Conservation (phyloP, 2,113 vertebrate species). For the Hippoglossus stenolepis region DNA sequence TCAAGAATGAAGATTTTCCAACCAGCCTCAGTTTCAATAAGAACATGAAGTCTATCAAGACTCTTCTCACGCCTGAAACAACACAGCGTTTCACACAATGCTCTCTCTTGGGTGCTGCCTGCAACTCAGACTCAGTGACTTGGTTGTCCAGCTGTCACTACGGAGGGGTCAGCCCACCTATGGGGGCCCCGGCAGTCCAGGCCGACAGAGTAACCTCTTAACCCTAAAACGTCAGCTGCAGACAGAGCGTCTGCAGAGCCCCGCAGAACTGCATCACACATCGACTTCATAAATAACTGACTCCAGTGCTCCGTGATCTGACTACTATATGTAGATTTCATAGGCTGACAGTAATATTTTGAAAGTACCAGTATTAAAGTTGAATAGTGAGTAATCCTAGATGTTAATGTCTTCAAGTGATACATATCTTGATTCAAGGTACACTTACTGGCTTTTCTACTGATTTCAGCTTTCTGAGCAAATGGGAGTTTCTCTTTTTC, state of each 20-base stretch:
- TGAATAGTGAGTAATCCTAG: too few relatives aligned
- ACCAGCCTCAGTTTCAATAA: neutral
- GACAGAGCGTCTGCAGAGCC: constrained; percentile 20
- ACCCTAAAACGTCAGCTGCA: constrained; percentile 38
- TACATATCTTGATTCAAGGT: too few relatives aligned
- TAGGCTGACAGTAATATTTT: neutral
- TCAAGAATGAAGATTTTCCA: neutral
- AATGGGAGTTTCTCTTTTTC: too few relatives aligned
- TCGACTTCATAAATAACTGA: neutral
- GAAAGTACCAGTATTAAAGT: neutral
- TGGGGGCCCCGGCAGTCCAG: neutral
- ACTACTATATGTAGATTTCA: neutral
- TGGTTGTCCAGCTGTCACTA: constrained; percentile 57
- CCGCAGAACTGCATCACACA: too few relatives aligned
- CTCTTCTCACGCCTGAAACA: constrained; percentile 33
- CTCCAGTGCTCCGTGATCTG: neutral
- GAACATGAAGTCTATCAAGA: neutral
- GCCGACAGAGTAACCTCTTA: constrained; percentile 35
- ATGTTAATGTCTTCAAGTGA: too few relatives aligned
- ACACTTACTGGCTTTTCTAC: too few relatives aligned
- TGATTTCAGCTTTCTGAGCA: too few relatives aligned
- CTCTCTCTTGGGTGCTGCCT: neutral
- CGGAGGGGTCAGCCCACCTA: constrained; percentile 41
- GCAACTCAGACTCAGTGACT: constrained; percentile 6
- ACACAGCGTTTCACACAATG: neutral